Percentiles rank a stretch among this genome's conserved stretches.
Conservation (phyloP, 2,888 invertebrate genomes). For the Colostygia pectinataria region DNA sequence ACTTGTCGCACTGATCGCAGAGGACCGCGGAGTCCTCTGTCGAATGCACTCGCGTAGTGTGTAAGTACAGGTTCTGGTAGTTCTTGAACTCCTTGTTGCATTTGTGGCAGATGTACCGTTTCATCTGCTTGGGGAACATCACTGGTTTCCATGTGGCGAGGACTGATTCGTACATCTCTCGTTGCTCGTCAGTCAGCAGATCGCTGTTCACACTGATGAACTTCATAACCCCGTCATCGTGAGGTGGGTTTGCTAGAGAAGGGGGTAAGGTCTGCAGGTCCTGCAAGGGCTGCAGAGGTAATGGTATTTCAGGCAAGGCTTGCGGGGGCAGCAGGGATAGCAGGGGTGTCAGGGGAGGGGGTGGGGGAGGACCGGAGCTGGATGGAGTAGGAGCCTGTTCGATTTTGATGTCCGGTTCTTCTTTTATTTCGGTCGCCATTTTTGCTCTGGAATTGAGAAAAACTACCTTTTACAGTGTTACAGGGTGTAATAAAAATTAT, state of each 20-base stretch:
- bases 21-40: slow-evolving; percentile 69
- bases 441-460: slow-evolving; percentile 27
- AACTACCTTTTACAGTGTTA: too few relatives aligned
- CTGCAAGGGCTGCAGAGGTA: neutral
- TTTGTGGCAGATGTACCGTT: slow-evolving; percentile 67
- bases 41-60: slow-evolving; percentile 72
- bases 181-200: slow-evolving; percentile 62
- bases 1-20: slow-evolving; percentile 71
- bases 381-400: slow-evolving; percentile 13
- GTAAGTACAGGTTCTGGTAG: slow-evolving; percentile 71
- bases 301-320: neutral
- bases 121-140: slow-evolving; percentile 60
- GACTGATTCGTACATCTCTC: slow-evolving; percentile 75
- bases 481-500: too few relatives aligned
- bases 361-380: slow-evolving; percentile 4
- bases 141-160: slow-evolving; percentile 71
- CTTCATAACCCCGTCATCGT: slow-evolving; percentile 50
- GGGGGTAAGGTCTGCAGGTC: slow-evolving; percentile 1
- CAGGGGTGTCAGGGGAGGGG: neutral
- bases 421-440: slow-evolving; percentile 34
- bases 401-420: slow-evolving; percentile 18
- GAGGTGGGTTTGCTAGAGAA: slow-evolving; percentile 4
- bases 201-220: slow-evolving; percentile 69
- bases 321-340: neutral
- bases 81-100: slow-evolving; percentile 76